Evolutionary conservation across 2,113 vertebrate species (phyloP).

Genomic region (Myodes glareolus): DNA sequence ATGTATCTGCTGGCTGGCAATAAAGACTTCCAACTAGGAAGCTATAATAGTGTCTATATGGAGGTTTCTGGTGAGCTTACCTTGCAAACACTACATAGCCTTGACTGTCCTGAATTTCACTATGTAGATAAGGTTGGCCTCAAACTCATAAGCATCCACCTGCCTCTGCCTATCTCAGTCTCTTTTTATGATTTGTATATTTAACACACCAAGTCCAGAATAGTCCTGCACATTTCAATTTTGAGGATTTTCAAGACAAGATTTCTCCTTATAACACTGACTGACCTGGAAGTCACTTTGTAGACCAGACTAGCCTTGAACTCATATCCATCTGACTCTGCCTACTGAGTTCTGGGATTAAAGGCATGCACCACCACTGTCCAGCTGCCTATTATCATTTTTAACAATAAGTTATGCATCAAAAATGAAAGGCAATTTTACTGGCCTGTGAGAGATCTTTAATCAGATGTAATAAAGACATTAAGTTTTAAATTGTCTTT

Average conservation of each 20-base stretch:
- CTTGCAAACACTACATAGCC: not conserved
- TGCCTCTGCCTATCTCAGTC: not conserved
- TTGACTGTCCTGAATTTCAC: not conserved
- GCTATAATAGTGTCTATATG: not conserved
- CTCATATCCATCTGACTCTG: too few relatives aligned
- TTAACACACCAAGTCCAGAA: not conserved
- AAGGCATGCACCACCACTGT: too few relatives aligned
- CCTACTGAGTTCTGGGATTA: too few relatives aligned
- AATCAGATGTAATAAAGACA: not conserved
- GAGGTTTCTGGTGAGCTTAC: not conserved
- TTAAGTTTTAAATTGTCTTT: not conserved
- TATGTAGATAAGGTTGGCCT: not conserved
- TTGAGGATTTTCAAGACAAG: not conserved
- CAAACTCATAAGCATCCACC: not conserved
- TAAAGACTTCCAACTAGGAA: not conserved
- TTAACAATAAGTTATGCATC: not conserved
- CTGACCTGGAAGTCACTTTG: too few relatives aligned
- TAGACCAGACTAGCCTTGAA: too few relatives aligned
- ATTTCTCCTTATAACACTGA: too few relatives aligned
- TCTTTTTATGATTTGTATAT: not conserved
- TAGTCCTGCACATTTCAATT: not conserved
- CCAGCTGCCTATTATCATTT: not conserved
- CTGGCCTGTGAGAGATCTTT: not conserved
- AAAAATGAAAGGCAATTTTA: not conserved
- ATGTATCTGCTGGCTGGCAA: not conserved